Conservation (phyloP, 1,140 invertebrate species). For the Ericerus pela region DNA sequence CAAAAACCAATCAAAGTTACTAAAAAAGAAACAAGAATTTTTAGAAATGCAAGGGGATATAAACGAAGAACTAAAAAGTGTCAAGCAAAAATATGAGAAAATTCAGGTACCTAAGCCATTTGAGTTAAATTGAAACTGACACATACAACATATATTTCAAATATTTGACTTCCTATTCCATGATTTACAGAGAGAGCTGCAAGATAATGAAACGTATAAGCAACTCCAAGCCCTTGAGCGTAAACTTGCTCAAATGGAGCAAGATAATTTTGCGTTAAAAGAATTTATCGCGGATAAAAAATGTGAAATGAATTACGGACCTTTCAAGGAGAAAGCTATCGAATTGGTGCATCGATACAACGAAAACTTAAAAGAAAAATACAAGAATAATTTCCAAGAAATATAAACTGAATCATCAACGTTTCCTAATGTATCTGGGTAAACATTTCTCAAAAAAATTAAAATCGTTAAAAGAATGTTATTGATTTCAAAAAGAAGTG, state of each 20-base stretch:
- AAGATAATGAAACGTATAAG: conserved; percentile 3
- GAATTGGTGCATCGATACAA: conserved; percentile 21
- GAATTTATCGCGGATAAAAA: conserved; percentile 46
- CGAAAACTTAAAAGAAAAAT: conserved; percentile 6
- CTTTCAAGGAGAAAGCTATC: conserved; percentile 36
- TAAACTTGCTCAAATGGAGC: conserved; percentile 28
- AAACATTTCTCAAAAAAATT: no score
- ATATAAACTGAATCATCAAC: conserved; percentile 3
- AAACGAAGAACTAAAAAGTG: conserved; percentile 30
- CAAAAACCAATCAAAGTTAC: conserved; percentile 22
- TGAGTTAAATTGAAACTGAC: neutral
- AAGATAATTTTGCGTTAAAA: conserved; percentile 44
- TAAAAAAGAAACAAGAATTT: conserved; percentile 27
- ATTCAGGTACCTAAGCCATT: conserved; percentile 29
- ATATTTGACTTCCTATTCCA: no score
- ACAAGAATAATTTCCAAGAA: neutral
- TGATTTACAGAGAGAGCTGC: no score
- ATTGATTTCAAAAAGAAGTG: no score
- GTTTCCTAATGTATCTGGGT: no score
- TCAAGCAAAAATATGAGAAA: conserved; percentile 29
- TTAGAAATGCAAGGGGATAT: conserved; percentile 28
- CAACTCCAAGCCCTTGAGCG: conserved; percentile 1
- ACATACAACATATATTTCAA: neutral
- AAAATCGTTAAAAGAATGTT: no score
- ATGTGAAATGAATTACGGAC: conserved; percentile 45